Conservation (phyloP, 2,888 invertebrate species). For the Ophioninae sp. region DNA sequence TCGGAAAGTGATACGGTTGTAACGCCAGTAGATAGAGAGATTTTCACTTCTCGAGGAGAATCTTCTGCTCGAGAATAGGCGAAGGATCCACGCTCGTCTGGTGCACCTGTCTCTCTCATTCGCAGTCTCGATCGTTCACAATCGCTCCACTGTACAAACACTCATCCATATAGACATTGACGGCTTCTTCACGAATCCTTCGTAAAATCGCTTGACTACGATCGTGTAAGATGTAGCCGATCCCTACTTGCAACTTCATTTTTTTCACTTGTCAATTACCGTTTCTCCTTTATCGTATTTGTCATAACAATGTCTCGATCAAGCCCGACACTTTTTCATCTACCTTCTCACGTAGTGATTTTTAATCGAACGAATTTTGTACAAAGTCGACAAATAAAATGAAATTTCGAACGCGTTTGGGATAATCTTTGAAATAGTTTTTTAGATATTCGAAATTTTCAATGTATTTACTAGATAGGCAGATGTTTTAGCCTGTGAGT, state of each 20-base stretch:
- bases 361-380: neutral
- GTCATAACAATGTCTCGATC: constrained; percentile 2
- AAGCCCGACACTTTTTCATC: constrained; percentile 19
- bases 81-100: constrained; percentile 41
- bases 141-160: neutral
- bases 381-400: no score
- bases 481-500: no score
- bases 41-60: constrained; percentile 31
- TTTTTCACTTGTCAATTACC: constrained; percentile 20
- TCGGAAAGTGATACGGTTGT: constrained; percentile 67
- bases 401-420: no score
- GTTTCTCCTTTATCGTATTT: constrained; percentile 12
- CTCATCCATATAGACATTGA: constrained; percentile 15
- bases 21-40: constrained; percentile 23
- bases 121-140: constrained; percentile 44
- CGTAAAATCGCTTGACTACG: constrained; percentile 29
- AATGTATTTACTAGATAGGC: no score
- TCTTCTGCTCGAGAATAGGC: constrained; percentile 37
- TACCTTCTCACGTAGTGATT: neutral
- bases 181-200: constrained; percentile 8
- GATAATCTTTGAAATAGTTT: no score
- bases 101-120: constrained; percentile 46
- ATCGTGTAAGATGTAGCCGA: constrained; percentile 40
- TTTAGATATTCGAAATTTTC: no score
- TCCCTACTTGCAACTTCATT: constrained; percentile 33